Evolutionary conservation across 2,113 vertebrate species (phyloP), one percentile per base, ranked within the genome.

Genomic region (Silurus meridionalis): DNA sequence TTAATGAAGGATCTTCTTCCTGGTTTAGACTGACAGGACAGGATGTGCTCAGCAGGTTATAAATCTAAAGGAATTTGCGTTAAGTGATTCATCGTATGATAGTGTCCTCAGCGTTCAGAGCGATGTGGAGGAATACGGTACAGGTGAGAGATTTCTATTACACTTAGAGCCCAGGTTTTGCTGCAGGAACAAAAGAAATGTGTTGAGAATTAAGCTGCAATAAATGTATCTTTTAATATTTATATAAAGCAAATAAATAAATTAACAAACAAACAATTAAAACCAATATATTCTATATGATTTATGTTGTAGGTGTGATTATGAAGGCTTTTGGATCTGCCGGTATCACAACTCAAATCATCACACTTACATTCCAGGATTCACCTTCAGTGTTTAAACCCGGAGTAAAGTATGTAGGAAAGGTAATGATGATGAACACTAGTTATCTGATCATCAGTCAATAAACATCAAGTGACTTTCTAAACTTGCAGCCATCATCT

Each of bases 61-160:
- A 19, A 89, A 88, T 48, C 0, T 94, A 50, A 46, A 15, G 0
- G 83, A 78, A 2, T 94, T 89, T 58, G 57, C 14, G 1, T 48
- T 87, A 3, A 25, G 21, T 5, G 55, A 78, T 1, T 53, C 0
- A 46, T 15, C 0, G 0, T 90, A 90, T 55, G 3, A 57, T 0
- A 86, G 91, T 48, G 46, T 0, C 0, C 91, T 94, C 11, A 28
- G 67, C 0, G 84, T 94, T 11, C 79, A 28, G 0, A 90, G 91
- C 82, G 91, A 95, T 28, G 58, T 95, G 52, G 85, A 92, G 23
- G 95, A 95, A 85, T 80, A 57, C 9, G 95, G 93, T 63, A 95
- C 95, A 28, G 95, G 95, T 95, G 87, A 46, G 88, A 67, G 15
- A 80, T 53, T 75, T 25, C 28, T 67, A 67, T 28, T 71, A 7